A percentile compares a stretch with the other conserved stretches of the same genome.
Evolutionary conservation across 2,888 invertebrate genomes (phyloP).

Genomic region (Julus scandinavius): DNA sequence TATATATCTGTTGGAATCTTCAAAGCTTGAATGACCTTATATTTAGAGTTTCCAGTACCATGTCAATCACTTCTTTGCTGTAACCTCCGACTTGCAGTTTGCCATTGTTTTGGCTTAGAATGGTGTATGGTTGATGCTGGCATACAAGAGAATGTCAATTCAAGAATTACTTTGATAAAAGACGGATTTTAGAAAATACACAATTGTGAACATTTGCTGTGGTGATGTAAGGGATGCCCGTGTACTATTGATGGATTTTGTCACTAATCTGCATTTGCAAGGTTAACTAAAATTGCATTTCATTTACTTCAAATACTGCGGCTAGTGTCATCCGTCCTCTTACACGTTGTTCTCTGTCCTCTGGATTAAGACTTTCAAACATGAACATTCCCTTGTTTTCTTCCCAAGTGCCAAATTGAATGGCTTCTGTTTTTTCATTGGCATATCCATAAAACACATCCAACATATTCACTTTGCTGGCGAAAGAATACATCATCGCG

Average conservation of each 20-base stretch:
- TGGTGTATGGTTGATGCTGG: constrained; percentile 49
- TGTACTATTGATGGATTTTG: neutral
- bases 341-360: constrained; percentile 37
- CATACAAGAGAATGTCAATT: neutral
- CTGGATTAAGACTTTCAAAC: neutral
- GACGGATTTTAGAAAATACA: neutral
- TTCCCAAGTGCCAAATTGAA: neutral
- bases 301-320: constrained; percentile 13
- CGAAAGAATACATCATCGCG: neutral
- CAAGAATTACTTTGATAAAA: neutral
- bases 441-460: constrained; percentile 36
- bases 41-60: constrained; percentile 33
- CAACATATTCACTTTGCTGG: neutral
- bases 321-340: neutral
- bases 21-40: constrained; percentile 9
- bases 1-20: neutral
- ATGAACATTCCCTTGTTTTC: neutral
- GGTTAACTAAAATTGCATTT: neutral
- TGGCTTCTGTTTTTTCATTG: neutral
- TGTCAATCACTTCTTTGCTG: constrained; percentile 49
- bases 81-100: constrained; percentile 37
- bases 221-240: neutral
- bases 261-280: too few relatives aligned
- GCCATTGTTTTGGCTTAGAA: neutral
- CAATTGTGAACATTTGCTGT: neutral